Conservation (phyloP, 2,888 invertebrate genomes). For the Philereme vetulata region DNA sequence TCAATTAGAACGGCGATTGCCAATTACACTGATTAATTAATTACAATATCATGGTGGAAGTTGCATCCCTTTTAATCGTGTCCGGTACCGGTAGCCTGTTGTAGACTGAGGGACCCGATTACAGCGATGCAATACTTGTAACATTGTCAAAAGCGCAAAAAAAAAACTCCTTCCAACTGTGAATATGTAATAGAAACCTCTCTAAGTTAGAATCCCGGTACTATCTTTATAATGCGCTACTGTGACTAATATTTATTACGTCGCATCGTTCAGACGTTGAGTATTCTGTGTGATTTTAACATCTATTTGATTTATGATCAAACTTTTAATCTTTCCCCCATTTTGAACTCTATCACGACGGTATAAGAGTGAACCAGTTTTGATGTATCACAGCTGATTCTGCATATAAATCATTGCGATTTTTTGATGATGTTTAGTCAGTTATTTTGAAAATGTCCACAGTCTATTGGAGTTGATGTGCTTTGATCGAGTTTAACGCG, state of each 20-base stretch:
- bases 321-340: slow-evolving; percentile 2
- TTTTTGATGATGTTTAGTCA: slow-evolving; percentile 21
- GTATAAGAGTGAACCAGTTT: slow-evolving; percentile 9
- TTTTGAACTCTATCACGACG: slow-evolving; percentile 10
- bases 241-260: slow-evolving; percentile 8
- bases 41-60: no score
- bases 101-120: no score
- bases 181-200: no score
- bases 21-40: no score
- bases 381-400: slow-evolving; percentile 13
- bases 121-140: no score
- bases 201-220: no score
- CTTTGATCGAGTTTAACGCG: slow-evolving; percentile 9
- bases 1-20: no score
- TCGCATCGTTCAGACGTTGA: slow-evolving; percentile 7
- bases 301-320: slow-evolving; percentile 22
- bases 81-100: no score
- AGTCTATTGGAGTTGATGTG: slow-evolving; percentile 3
- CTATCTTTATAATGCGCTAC: neutral
- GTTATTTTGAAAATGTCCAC: slow-evolving; percentile 13
- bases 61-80: no score
- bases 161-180: no score
- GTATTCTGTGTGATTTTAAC: slow-evolving; percentile 27
- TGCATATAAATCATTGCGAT: slow-evolving; percentile 15
- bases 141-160: no score